These are phyloP conservation scores for Cantharis rustica DNA, from an alignment of 2,888 invertebrate genomes.

Conservation along the genomic window DNA sequence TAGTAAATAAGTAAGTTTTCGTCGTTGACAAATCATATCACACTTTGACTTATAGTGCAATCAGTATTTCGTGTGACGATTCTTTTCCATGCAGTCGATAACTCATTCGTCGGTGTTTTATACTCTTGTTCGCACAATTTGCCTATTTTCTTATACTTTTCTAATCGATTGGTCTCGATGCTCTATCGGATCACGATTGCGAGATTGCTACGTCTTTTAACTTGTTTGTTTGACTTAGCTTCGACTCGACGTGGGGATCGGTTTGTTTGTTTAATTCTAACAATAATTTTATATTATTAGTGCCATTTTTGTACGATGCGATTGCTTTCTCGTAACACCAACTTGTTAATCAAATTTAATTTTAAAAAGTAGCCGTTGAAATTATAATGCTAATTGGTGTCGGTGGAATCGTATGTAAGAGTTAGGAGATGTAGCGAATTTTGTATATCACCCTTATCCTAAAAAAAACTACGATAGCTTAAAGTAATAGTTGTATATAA, in stretches of 20 bases:
- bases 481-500: conserved; percentile 29
- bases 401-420: neutral
- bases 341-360: neutral
- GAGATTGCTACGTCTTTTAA: neutral
- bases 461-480: neutral
- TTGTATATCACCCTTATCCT: conserved; percentile 18
- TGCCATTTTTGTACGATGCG: neutral
- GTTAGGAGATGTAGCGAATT: conserved; percentile 11
- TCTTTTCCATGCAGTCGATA: conserved; percentile 24
- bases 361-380: neutral
- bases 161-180: neutral
- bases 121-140: conserved; percentile 27
- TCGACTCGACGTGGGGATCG: neutral
- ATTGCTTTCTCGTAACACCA: neutral
- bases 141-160: conserved; percentile 22
- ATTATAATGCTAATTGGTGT: neutral
- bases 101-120: conserved; percentile 26
- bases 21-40: conserved; percentile 21
- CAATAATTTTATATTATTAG: neutral
- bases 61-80: conserved; percentile 19
- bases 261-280: neutral
- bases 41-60: conserved; percentile 20
- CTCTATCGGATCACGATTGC: neutral
- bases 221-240: neutral
- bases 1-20: conserved; percentile 22